Percentiles rank a stretch among this genome's conserved stretches.
These are phyloP conservation scores for Pangasius krempfi DNA, from an alignment of 2,797 vertebrate genomes.

Conservation along the genomic window DNA sequence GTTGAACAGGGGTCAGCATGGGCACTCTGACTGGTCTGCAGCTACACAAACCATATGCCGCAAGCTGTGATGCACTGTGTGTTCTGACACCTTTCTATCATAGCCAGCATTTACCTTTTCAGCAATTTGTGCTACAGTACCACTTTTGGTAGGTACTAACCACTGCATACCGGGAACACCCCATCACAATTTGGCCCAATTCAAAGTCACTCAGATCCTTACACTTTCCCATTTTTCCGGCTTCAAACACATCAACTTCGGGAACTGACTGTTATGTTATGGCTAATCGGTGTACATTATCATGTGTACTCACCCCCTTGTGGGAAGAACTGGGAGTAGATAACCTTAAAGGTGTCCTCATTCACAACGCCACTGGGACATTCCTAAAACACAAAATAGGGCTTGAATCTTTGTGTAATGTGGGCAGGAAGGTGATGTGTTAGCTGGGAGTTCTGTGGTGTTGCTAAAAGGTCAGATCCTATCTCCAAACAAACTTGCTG, in stretches of 20 bases:
- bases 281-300: slow-evolving; percentile 6
- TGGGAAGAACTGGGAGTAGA: slow-evolving; percentile 97
- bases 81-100: neutral
- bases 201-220: no score
- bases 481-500: neutral
- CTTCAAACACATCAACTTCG: neutral
- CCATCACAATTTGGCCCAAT: no score
- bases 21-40: no score
- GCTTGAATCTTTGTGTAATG: neutral
- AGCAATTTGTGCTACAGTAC: no score
- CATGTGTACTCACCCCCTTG: slow-evolving; percentile 86
- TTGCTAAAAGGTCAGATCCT: neutral
- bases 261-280: no score
- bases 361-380: slow-evolving; percentile 92
- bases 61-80: neutral
- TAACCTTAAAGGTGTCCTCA: slow-evolving; percentile 93
- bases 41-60: no score
- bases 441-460: neutral
- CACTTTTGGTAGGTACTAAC: no score
- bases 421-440: neutral
- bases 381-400: slow-evolving; percentile 76
- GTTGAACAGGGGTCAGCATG: no score
- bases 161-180: no score
- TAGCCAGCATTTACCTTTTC: no score
- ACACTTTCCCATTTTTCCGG: no score